Evolutionary conservation across 2,113 vertebrate species (phyloP).

Genomic region (Prinia subflava): DNA sequence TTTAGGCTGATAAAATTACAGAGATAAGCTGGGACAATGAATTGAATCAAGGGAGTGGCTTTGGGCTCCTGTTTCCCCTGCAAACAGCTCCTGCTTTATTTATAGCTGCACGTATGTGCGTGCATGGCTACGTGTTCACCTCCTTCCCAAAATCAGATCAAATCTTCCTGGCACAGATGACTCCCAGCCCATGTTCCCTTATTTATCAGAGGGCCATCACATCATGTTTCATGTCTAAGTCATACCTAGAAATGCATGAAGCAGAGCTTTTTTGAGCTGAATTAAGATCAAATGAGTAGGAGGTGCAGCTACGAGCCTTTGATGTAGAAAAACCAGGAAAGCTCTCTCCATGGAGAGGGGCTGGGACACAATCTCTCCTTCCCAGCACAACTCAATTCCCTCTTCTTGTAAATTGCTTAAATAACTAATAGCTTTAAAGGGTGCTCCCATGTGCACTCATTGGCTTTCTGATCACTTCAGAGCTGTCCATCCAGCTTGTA

Average conservation of each 20-base stretch:
- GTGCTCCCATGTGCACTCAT: not conserved
- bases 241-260: not conserved
- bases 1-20: constrained; percentile 36
- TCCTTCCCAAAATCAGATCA: not conserved
- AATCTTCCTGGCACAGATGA: constrained; percentile 1
- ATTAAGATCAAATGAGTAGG: constrained; percentile 50
- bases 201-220: not conserved
- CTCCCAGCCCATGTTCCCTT: not conserved
- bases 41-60: constrained; percentile 26
- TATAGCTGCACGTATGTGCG: not conserved
- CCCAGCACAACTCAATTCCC: not conserved
- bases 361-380: not conserved
- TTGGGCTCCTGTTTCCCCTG: not conserved
- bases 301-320: not conserved
- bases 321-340: constrained; percentile 31
- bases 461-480: not conserved
- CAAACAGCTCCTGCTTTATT: constrained; percentile 20
- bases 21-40: constrained; percentile 6
- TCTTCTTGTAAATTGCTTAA: not conserved
- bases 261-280: not conserved
- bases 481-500: not conserved
- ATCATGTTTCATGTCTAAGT: not conserved
- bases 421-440: not conserved
- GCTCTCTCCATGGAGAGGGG: not conserved
- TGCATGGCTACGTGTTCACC: not conserved